Conservation (phyloP, 1,140 invertebrate species). For the Pseudomyrmex dendroicus region DNA sequence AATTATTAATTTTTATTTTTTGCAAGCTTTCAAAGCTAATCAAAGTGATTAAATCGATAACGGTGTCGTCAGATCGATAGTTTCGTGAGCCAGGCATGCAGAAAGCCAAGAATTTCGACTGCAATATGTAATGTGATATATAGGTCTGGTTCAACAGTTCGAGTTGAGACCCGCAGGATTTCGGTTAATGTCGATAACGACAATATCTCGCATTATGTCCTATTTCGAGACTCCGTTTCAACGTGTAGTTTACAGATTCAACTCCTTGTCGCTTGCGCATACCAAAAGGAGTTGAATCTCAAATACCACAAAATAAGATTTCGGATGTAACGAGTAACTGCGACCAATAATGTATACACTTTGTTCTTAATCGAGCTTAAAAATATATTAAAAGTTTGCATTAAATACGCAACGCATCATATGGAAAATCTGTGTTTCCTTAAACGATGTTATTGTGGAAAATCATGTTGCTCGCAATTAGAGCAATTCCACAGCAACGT, state of each 20-base stretch:
- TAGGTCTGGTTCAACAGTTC: slow-evolving; percentile 24
- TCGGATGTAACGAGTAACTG: not conserved
- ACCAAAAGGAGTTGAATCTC: slow-evolving; percentile 23
- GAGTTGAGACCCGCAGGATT: slow-evolving; percentile 33
- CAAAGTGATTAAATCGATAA: not conserved
- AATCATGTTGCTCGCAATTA: slow-evolving; percentile 23
- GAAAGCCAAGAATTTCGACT: slow-evolving; percentile 36
- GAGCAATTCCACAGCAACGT: not conserved
- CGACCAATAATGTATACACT: not conserved
- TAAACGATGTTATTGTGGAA: slow-evolving; percentile 4
- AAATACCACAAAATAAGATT: not conserved
- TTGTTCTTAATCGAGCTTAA: not conserved
- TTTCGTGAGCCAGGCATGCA: not conserved
- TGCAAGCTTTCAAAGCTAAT: not conserved
- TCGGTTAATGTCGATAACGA: slow-evolving; percentile 47
- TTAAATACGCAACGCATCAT: too few relatives aligned
- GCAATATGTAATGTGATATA: slow-evolving; percentile 30
- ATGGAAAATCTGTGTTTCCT: not conserved
- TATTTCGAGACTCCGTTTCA: slow-evolving; percentile 35
- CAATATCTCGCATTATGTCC: slow-evolving; percentile 34
- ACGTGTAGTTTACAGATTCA: not conserved
- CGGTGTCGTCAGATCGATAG: not conserved
- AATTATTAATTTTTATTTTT: too few relatives aligned
- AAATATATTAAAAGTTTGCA: not conserved
- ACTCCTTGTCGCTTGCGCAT: not conserved